Evolutionary conservation across 2,797 vertebrate genomes (phyloP).

Genomic region (Scarus forsteni): DNA sequence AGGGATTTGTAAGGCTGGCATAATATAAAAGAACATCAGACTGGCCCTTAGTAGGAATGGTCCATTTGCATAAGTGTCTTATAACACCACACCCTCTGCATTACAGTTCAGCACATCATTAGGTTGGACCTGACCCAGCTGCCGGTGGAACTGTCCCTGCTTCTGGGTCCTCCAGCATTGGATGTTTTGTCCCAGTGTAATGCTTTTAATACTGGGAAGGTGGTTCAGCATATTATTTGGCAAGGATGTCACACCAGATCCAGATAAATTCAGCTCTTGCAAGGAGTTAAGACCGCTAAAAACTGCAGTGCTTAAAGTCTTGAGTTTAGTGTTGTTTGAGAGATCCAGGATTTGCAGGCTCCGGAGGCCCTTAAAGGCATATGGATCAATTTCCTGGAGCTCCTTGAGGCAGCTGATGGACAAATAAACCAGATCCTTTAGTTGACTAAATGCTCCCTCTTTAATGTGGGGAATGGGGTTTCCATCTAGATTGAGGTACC

Average conservation of each 20-base stretch:
- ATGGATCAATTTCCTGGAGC: constrained; percentile 81
- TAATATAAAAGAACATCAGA: not conserved
- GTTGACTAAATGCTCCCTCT: constrained; percentile 84
- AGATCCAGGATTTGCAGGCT: constrained; percentile 93
- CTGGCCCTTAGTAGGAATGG: not conserved
- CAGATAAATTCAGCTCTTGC: constrained; percentile 93
- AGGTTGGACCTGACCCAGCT: constrained; percentile 86
- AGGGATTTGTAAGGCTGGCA: not conserved
- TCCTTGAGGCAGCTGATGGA: constrained; percentile 87
- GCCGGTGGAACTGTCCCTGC: constrained; percentile 91
- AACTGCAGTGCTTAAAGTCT: constrained; percentile 81
- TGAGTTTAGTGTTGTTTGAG: constrained; percentile 88
- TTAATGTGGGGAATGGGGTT: constrained; percentile 87
- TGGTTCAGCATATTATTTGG: constrained; percentile 87
- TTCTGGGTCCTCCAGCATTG: constrained; percentile 91
- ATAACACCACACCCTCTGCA: constrained; percentile 69
- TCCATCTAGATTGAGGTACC: constrained; percentile 91
- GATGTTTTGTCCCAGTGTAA: constrained; percentile 84
- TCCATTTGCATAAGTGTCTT: constrained; percentile 42
- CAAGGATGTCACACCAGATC: constrained; percentile 84
- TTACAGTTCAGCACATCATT: constrained; percentile 88
- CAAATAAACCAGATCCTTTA: constrained; percentile 90
- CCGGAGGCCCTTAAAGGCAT: constrained; percentile 86
- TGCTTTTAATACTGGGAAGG: constrained; percentile 91
- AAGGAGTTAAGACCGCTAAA: constrained; percentile 89